phyloP scores from a whole-genome alignment of 1,140 invertebrate genomes.

The Bombus sylvicola region DNA sequence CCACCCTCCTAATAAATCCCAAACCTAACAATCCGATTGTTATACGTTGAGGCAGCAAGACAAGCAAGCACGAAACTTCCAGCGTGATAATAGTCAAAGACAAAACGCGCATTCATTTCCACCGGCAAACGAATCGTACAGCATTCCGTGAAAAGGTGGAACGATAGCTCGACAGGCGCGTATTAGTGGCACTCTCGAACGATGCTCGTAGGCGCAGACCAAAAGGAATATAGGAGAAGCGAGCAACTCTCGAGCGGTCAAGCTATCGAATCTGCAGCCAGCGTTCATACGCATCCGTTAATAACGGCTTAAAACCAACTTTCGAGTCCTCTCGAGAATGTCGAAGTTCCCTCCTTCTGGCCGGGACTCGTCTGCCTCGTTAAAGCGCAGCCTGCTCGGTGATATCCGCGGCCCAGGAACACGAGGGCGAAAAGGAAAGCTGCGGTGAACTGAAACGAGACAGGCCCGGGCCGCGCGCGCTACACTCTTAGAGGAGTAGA shows the following conservation, averaged over 20 bases:
- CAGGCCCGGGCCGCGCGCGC: not conserved
- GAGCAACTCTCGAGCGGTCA: constrained; percentile 40
- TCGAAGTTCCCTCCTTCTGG: constrained; percentile 58
- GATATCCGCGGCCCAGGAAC: constrained; percentile 19
- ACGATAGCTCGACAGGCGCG: not conserved
- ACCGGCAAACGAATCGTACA: not conserved
- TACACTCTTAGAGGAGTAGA: constrained; percentile 20
- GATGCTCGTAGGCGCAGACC: not conserved
- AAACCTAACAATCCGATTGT: not conserved
- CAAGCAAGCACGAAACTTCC: not conserved
- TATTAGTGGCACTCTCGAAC: too few species aligned
- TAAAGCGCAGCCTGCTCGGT: constrained; percentile 35
- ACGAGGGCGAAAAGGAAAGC: not conserved
- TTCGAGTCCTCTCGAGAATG: constrained; percentile 57
- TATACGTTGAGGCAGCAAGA: not conserved
- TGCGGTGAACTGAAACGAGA: not conserved
- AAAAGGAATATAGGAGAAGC: not conserved
- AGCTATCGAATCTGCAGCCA: constrained; percentile 28
- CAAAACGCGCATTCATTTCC: not conserved
- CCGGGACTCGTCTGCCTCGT: constrained; percentile 47
- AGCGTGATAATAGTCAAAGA: not conserved
- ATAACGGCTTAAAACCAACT: constrained; percentile 62
- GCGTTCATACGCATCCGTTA: constrained; percentile 59
- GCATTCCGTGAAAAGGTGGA: not conserved
- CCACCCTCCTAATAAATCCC: not conserved